Evolutionary conservation across 2,797 vertebrate species (phyloP), one percentile per base, ranked within the genome.

Genomic region (Sphenodon punctatus): DNA sequence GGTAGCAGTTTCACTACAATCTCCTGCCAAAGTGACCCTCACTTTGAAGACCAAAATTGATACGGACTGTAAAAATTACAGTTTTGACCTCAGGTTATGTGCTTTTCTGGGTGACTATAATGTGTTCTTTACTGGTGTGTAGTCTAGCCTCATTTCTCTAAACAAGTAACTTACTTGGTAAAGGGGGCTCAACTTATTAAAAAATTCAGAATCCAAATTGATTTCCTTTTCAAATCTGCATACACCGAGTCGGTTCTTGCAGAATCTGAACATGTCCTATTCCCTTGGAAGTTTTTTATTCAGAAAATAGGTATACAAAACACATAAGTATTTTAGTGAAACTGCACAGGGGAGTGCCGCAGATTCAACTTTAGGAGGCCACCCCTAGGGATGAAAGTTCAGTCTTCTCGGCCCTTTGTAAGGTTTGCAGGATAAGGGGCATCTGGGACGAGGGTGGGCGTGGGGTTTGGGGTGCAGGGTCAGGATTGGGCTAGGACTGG

Each of bases 41-140:
- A 72, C 93, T 95, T 94, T 92, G 93, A 95, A 93, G 82, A 84
- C 85, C 90, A 92, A 46, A 91, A 86, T 79, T 76, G 89, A 90
- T 92, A 91, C 7, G 75, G 84, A 84, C 90, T 87, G 78, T 91
- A 91, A 92, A 93, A 93, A 85, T 88, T 92, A 27, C 14, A 42
- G 68, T 80, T 85, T 2, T 93, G 88, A 90, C 87, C 88, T 80
- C 45, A 53, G 59, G 70, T 86, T 93, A 80, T 84, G 71, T 45
- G 63, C 77, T 67, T 87, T 75, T 70, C 60, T 73, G 78, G 80
- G 73, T 84, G 77, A 74, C 70, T 41, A 30, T 85, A 58, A 76
- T 82, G 75, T 87, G 86, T 84, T 90, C 89, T 89, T 43, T 34
- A 6, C 27, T 68, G 19, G 27, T 61, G 27, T 23, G 65, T n/a